Conservation (phyloP, 2,888 invertebrate genomes). For the Agonopterix arenella region DNA sequence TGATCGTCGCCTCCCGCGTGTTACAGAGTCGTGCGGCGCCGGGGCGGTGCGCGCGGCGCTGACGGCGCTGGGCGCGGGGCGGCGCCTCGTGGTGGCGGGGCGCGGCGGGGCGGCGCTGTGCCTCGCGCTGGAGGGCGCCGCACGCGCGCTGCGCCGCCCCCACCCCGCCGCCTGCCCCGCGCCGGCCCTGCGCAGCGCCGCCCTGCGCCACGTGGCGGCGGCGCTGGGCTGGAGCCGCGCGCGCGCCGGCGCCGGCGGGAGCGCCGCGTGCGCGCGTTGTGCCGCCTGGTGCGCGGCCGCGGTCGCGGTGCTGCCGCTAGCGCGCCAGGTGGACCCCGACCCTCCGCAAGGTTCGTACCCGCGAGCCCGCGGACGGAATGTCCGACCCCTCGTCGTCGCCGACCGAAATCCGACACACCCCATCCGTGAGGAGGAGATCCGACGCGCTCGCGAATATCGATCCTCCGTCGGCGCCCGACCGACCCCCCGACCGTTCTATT, state of each 20-base stretch:
- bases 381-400: no score
- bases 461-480: neutral
- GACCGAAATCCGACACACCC: no score
- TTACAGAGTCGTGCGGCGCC: slow-evolving; percentile 47
- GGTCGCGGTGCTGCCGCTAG: slow-evolving; percentile 24
- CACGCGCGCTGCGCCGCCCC: slow-evolving; percentile 22
- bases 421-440: no score
- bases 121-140: slow-evolving; percentile 30
- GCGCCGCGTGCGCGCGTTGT: slow-evolving; percentile 15
- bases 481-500: neutral
- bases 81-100: slow-evolving; percentile 27
- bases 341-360: no score
- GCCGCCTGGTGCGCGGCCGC: slow-evolving; percentile 15
- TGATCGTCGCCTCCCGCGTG: slow-evolving; percentile 11
- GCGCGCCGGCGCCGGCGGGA: slow-evolving; percentile 26
- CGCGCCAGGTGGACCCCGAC: neutral
- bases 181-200: slow-evolving; percentile 27
- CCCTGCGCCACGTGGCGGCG: slow-evolving; percentile 27
- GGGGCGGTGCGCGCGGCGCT: slow-evolving; percentile 31
- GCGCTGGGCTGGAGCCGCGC: slow-evolving; percentile 40
- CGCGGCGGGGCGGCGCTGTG: slow-evolving; percentile 26
- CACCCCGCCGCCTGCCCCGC: slow-evolving; percentile 22
- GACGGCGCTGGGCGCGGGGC: slow-evolving; percentile 30
- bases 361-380: no score
- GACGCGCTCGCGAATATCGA: no score